A percentile compares a stretch with the other conserved stretches of the same genome.
phyloP scores from a whole-genome alignment of 2,113 vertebrate genomes.

The Tragelaphus strepsiceros region DNA sequence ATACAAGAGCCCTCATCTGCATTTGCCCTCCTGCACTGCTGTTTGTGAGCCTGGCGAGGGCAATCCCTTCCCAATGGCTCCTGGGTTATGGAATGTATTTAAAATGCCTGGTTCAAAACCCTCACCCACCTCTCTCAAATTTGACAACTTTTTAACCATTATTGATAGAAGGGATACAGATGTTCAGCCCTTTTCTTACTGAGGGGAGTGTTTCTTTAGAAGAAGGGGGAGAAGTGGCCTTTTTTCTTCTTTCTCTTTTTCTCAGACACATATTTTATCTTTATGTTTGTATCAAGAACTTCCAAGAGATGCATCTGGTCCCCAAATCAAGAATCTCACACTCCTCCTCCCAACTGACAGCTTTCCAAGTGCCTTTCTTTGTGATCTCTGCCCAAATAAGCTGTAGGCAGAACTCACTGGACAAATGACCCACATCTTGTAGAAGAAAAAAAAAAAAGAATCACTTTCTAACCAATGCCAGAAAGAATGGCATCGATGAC shows the following conservation, averaged over 20 bases:
- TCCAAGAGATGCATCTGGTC: conserved; percentile 77
- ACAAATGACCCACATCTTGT: conserved; percentile 40
- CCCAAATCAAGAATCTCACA: conserved; percentile 75
- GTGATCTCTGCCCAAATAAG: conserved; percentile 62
- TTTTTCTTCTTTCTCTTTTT: conserved; percentile 32
- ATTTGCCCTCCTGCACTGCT: conserved; percentile 18
- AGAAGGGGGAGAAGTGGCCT: conserved; percentile 18
- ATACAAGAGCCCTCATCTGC: conserved; percentile 37
- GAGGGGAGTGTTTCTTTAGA: conserved; percentile 45
- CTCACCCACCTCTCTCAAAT: conserved; percentile 58
- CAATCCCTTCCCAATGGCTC: conserved; percentile 44
- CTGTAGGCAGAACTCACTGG: conserved; percentile 42
- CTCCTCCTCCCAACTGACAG: conserved; percentile 65
- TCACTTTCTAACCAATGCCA: not conserved
- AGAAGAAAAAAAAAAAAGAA: not conserved
- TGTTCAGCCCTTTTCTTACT: conserved; percentile 48
- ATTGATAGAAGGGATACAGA: conserved; percentile 70
- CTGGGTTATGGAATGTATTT: conserved; percentile 57
- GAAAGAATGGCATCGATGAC: not conserved
- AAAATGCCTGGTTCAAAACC: conserved; percentile 62
- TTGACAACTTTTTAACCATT: conserved; percentile 71
- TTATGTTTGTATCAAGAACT: conserved; percentile 72
- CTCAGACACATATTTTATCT: conserved; percentile 74
- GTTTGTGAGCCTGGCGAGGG: conserved; percentile 15
- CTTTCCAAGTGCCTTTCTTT: conserved; percentile 61